Evolutionary conservation across 2,113 vertebrate genomes (phyloP).

Genomic region (Crotalus horridus): DNA sequence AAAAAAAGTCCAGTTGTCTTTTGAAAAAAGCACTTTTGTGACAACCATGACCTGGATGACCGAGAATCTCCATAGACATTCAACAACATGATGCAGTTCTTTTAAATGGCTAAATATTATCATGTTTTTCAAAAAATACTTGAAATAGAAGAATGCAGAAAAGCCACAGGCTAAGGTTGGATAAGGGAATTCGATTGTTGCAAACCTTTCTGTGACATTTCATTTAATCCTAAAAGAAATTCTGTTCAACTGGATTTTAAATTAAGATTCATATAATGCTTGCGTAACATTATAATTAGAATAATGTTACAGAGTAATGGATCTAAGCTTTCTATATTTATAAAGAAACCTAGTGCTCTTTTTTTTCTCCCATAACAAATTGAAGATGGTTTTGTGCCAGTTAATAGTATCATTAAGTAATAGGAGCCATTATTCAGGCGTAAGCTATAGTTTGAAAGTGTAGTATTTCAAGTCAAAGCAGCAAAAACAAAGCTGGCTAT

Average conservation of each 20-base stretch:
- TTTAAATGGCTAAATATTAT: background rate
- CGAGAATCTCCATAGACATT: background rate
- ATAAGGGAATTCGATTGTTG: background rate
- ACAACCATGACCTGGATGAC: background rate
- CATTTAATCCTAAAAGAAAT: background rate
- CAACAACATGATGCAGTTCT: background rate
- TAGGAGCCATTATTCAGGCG: background rate
- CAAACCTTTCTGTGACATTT: too few species aligned
- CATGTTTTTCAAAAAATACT: background rate
- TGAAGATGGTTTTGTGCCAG: background rate
- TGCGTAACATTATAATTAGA: background rate
- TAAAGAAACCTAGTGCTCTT: background rate
- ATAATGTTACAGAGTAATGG: background rate
- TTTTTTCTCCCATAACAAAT: background rate
- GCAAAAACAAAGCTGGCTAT: background rate
- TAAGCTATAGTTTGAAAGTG: background rate
- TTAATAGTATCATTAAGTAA: background rate
- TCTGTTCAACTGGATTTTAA: background rate
- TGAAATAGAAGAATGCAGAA: background rate
- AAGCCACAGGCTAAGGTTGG: background rate
- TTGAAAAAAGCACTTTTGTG: background rate
- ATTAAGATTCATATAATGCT: background rate
- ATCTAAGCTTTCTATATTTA: background rate
- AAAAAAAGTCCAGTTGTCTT: background rate
- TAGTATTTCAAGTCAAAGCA: background rate